Base-by-base conservation (phyloP, 2,797 vertebrate genomes). In the Macropodus opercularis region DNA sequence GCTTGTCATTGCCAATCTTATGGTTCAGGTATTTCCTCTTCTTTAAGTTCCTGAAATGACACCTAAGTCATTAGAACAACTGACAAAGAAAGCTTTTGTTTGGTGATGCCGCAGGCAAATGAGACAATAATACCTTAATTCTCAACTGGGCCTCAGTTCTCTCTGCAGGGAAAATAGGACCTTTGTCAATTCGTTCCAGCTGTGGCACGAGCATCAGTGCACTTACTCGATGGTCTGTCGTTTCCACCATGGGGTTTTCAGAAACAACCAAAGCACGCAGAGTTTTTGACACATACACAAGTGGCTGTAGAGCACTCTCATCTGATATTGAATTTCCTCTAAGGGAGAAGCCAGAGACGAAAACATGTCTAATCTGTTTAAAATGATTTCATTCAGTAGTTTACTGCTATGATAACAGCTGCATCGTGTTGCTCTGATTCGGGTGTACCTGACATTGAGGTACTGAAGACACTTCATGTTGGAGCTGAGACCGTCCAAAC, bases 151-250 rank as follows among this genome's bases (percentile, higher is more conserved):
- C 94, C 23, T 96, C 94, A 5, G 15, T 35, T 53, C 59, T 84
- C 64, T 98, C 96, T 0, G 94, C 92, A 0, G 85, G 18, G 48
- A 93, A 89, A 12, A 93, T 60, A 0, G 71, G 69, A 0, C 92
- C 93, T 80, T 98, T 99, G 87, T 99, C 95, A 0, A 98, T 89
- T 48, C 92, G 90, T 40, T 96, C 90, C 2, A 99, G 89, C 9
- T 77, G 68, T 0, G 93, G 91, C 39, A 95, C 79, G 19, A 87
- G 44, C 11, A 87, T 62, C 65, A 98, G 91, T 7, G 91, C 84
- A 65, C 84, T 87, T 63, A 93, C 40, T 1, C 93, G 91, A 81
- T 96, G 96, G 48, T 92, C 69, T 0, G 69, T 56, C 0, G 77
- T 87, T 1, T 95, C 93, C 0, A 75, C 50, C 1, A 96, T 83